Evolutionary conservation across 2,888 invertebrate species (phyloP).

Genomic region (Agrypnus murinus): DNA sequence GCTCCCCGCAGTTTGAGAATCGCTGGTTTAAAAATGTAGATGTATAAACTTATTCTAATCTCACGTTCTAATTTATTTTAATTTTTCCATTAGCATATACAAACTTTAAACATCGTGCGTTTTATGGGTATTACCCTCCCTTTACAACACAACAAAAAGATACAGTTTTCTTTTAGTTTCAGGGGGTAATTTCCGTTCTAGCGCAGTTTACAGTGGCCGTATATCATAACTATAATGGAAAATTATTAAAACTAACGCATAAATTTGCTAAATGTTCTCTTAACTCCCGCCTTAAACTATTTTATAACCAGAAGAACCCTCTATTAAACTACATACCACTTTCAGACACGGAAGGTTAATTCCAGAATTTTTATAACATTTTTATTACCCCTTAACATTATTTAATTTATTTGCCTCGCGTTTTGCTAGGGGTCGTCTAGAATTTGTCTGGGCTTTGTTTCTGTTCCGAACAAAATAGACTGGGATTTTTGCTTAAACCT

Average conservation of each 20-base stretch:
- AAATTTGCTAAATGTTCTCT: conserved; percentile 29
- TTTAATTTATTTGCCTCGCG: conserved; percentile 15
- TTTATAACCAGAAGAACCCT: conserved; percentile 23
- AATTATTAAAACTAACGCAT: conserved; percentile 39
- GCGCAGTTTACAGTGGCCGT: background rate
- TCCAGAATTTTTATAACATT: conserved; percentile 13
- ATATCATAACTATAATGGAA: conserved; percentile 33
- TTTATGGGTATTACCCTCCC: background rate
- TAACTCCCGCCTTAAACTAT: conserved; percentile 35
- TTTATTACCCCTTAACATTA: background rate
- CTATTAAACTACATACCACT: conserved; percentile 22
- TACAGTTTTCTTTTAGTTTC: conserved; percentile 1
- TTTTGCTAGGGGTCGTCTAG: conserved; percentile 4
- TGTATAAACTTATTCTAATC: conserved; percentile 1
- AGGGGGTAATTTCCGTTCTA: conserved; percentile 5
- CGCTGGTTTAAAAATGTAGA: background rate
- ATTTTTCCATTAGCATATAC: conserved; percentile 15
- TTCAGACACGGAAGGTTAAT: conserved; percentile 31
- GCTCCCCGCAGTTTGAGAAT: no score
- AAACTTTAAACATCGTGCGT: conserved; percentile 11
- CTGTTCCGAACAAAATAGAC: background rate
- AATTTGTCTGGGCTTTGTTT: conserved; percentile 3
- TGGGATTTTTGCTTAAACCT: background rate
- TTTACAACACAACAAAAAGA: background rate
- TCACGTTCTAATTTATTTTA: conserved; percentile 18